Evolutionary conservation across 2,797 vertebrate species (phyloP).

Genomic region (Falco rusticolus): DNA sequence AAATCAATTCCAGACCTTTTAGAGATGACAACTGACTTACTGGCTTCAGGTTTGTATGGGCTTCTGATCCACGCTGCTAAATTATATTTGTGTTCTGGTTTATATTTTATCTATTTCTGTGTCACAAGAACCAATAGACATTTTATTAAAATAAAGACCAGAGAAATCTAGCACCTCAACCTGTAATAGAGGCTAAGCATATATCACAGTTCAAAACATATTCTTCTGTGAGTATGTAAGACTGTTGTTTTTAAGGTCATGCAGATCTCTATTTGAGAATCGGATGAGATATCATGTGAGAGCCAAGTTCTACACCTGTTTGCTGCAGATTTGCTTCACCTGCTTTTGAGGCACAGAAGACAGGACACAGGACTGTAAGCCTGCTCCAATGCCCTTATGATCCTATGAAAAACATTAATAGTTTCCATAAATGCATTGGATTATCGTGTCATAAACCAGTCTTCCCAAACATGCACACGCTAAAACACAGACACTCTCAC

Average conservation of each 20-base stretch:
- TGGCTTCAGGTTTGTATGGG: not conserved
- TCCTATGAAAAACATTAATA: not conserved
- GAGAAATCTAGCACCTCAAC: not conserved
- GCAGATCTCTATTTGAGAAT: not conserved
- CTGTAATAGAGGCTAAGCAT: not conserved
- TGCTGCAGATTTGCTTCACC: not conserved
- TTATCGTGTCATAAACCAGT: not conserved
- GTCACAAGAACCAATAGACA: not conserved
- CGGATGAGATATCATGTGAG: accelerated
- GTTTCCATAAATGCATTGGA: not conserved
- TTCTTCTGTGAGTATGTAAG: not conserved
- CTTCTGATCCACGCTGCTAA: not conserved
- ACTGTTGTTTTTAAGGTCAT: not conserved
- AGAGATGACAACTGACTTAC: not conserved
- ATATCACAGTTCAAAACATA: not conserved
- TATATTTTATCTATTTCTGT: not conserved
- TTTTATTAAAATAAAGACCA: not conserved
- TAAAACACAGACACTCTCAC: not conserved
- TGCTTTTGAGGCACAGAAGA: not conserved
- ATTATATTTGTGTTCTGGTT: not conserved
- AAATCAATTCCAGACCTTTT: slow-evolving; percentile 13
- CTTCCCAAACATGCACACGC: accelerated
- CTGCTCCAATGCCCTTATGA: not conserved
- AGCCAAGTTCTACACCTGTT: not conserved
- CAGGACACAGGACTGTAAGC: not conserved